Conservation (phyloP, 2,888 invertebrate species). For the Xiphydria camelus region DNA sequence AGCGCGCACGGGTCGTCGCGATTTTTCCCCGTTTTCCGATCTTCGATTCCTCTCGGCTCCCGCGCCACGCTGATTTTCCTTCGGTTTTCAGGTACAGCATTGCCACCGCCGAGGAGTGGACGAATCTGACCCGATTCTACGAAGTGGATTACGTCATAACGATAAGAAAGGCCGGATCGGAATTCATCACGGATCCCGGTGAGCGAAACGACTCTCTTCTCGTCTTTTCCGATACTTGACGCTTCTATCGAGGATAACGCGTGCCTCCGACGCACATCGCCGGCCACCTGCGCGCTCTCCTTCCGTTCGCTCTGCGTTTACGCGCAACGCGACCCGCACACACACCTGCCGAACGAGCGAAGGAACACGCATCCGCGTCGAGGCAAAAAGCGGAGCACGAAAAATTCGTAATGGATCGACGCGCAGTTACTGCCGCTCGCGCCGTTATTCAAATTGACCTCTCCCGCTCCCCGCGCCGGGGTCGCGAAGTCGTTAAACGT, state of each 20-base stretch:
- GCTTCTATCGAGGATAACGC: no score
- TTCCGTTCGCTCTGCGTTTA: no score
- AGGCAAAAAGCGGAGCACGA: conserved; percentile 1
- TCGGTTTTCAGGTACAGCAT: conserved; percentile 40
- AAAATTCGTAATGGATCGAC: conserved; percentile 1
- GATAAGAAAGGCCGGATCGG: conserved; percentile 27
- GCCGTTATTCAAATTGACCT: conserved; percentile 1
- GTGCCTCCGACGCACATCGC: no score
- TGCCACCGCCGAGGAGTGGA: conserved; percentile 48
- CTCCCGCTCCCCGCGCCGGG: neutral
- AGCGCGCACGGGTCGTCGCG: no score
- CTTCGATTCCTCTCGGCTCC: no score
- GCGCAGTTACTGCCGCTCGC: neutral
- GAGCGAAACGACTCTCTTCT: conserved; percentile 26
- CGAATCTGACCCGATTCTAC: conserved; percentile 45
- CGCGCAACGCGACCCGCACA: no score
- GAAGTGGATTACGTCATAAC: conserved; percentile 42
- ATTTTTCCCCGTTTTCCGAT: no score
- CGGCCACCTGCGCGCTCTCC: no score
- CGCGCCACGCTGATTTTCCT: no score
- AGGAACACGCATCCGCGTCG: no score
- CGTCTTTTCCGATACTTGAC: no score
- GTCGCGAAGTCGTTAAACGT: neutral
- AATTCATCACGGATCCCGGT: conserved; percentile 37
- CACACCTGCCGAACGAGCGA: no score